A percentile compares a stretch with the other conserved stretches of the same genome.
Evolutionary conservation across 2,888 invertebrate genomes (phyloP).

Genomic region (Cataglyphis altisquamis): DNA sequence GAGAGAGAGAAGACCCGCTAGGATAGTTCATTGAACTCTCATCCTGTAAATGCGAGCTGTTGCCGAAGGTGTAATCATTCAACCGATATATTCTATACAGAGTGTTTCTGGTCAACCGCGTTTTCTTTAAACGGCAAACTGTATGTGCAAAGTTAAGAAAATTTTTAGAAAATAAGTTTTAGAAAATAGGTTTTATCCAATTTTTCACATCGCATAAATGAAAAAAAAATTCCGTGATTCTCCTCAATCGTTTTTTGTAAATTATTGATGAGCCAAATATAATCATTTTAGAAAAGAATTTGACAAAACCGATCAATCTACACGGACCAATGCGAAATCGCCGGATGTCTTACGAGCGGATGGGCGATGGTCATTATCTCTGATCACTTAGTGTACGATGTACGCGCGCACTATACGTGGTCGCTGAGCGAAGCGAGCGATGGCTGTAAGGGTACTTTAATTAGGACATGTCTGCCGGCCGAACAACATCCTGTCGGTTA

Average conservation of each 20-base stretch:
- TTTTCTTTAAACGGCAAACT: slow-evolving; percentile 7
- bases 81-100: slow-evolving; percentile 10
- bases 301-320: neutral
- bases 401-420: slow-evolving; percentile 34
- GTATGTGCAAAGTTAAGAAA: neutral
- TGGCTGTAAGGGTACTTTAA: slow-evolving; percentile 48
- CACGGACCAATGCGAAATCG: slow-evolving; percentile 33
- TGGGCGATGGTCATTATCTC: slow-evolving; percentile 42
- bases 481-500: slow-evolving; percentile 34
- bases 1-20: neutral
- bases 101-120: neutral
- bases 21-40: slow-evolving; percentile 42
- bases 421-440: slow-evolving; percentile 22
- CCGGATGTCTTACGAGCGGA: slow-evolving; percentile 41
- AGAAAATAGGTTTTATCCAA: neutral
- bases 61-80: slow-evolving; percentile 28
- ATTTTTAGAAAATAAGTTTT: neutral
- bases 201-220: neutral
- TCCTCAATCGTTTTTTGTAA: neutral
- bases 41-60: slow-evolving; percentile 40
- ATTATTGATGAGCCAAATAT: neutral
- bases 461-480: slow-evolving; percentile 39
- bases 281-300: neutral
- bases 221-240: too few species aligned
- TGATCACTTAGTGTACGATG: slow-evolving; percentile 34